Percentiles rank a stretch among this genome's conserved stretches.
These are phyloP conservation scores for Heliothis virescens DNA, from an alignment of 1,140 invertebrate genomes.

Conservation along the genomic window DNA sequence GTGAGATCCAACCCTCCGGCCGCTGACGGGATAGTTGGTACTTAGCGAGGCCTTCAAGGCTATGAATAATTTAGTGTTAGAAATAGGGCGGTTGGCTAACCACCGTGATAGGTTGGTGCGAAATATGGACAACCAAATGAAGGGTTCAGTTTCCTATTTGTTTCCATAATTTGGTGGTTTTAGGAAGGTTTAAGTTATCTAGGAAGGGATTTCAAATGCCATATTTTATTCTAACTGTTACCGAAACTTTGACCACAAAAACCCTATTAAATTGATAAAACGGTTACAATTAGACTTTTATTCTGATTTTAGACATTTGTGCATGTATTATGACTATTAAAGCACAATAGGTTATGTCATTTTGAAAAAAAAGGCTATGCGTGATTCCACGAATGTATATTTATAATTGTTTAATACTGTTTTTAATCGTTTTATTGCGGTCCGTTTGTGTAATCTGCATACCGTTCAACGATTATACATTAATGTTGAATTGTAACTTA, in stretches of 20 bases:
- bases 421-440: constrained; percentile 36
- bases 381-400: constrained; percentile 12
- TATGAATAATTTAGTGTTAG: constrained; percentile 75
- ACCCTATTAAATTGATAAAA: neutral
- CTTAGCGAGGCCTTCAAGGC: constrained; percentile 64
- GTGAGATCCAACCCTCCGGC: constrained; percentile 49
- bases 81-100: constrained; percentile 65
- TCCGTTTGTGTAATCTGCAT: neutral
- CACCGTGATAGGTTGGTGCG: constrained; percentile 46
- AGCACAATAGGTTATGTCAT: neutral
- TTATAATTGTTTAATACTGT: constrained; percentile 23
- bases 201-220: neutral
- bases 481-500: constrained; percentile 15
- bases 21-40: constrained; percentile 48
- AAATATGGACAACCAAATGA: constrained; percentile 41
- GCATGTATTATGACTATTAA: constrained; percentile 4
- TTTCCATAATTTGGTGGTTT: constrained; percentile 11
- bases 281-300: no score
- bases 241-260: no score
- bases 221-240: neutral
- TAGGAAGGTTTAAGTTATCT: neutral
- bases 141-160: constrained; percentile 23
- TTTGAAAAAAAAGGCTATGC: neutral
- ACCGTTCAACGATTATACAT: constrained; percentile 9
- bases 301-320: neutral